Evolutionary conservation across 2,888 invertebrate genomes (phyloP).

Genomic region (Psylliodes chrysocephalus): DNA sequence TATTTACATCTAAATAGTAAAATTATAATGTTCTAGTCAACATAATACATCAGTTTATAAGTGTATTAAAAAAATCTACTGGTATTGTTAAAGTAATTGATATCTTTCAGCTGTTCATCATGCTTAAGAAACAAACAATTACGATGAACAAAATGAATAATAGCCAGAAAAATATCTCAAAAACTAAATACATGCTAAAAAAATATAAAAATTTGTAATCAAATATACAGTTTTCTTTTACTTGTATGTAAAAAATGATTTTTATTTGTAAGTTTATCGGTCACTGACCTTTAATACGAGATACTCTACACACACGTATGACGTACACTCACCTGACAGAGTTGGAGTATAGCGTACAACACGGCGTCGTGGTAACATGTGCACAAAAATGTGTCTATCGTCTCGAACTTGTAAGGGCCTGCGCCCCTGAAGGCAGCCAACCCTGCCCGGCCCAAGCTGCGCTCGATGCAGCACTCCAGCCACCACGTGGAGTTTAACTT

Average conservation of each 20-base stretch:
- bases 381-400: conserved; percentile 67
- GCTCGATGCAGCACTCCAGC: conserved; percentile 58
- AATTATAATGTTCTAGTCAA: too few relatives aligned
- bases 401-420: conserved; percentile 60
- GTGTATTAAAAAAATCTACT: too few relatives aligned
- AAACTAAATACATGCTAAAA: too few relatives aligned
- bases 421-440: conserved; percentile 44
- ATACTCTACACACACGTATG: conserved; percentile 50
- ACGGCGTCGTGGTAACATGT: conserved; percentile 67
- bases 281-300: conserved; percentile 58
- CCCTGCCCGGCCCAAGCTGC: conserved; percentile 58
- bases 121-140: background rate
- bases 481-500: conserved; percentile 52
- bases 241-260: too few relatives aligned
- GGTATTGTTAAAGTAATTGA: too few relatives aligned
- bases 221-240: too few relatives aligned
- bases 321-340: conserved; percentile 58
- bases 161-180: too few relatives aligned
- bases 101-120: background rate
- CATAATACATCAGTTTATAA: too few relatives aligned
- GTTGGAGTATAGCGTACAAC: conserved; percentile 62
- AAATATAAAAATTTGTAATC: too few relatives aligned
- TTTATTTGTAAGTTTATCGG: conserved; percentile 43
- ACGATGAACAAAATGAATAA: background rate
- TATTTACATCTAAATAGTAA: too few relatives aligned